Conservation (phyloP, 2,113 vertebrate genomes). For the Dromaius novaehollandiae region DNA sequence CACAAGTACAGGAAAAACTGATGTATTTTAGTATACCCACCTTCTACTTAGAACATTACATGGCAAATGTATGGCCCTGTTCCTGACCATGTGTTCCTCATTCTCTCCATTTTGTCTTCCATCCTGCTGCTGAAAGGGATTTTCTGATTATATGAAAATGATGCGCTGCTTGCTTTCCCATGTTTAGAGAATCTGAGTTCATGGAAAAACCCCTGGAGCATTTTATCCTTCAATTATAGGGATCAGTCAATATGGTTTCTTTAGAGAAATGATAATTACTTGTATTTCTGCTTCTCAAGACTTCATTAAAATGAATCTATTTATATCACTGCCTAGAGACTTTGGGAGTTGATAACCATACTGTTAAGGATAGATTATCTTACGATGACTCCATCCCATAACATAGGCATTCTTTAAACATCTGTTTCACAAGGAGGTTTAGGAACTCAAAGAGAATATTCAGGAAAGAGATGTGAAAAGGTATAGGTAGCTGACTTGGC, state of each 20-base stretch:
- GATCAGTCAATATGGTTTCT: constrained; percentile 31
- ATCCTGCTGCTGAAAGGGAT: neutral
- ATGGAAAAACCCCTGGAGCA: constrained; percentile 2
- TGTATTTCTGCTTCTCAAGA: constrained; percentile 29
- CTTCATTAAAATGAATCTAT: constrained; percentile 26
- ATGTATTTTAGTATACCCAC: neutral
- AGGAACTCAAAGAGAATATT: neutral
- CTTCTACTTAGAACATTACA: neutral
- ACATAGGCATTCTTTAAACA: neutral
- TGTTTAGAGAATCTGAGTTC: neutral
- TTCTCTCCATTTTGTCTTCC: neutral
- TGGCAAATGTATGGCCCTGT: neutral
- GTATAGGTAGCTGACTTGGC: neutral
- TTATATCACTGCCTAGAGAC: neutral
- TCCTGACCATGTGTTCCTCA: neutral
- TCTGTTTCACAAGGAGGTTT: neutral
- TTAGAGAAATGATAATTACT: constrained; percentile 31
- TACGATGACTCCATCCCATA: neutral
- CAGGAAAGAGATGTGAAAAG: neutral
- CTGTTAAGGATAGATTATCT: constrained; percentile 16
- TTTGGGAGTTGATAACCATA: neutral
- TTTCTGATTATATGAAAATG: neutral
- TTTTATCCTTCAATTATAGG: constrained; percentile 31
- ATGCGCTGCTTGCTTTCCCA: neutral
- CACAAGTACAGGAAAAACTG: neutral